Evolutionary conservation across 2,797 vertebrate species (phyloP).

Genomic region (Myotis daubentonii): DNA sequence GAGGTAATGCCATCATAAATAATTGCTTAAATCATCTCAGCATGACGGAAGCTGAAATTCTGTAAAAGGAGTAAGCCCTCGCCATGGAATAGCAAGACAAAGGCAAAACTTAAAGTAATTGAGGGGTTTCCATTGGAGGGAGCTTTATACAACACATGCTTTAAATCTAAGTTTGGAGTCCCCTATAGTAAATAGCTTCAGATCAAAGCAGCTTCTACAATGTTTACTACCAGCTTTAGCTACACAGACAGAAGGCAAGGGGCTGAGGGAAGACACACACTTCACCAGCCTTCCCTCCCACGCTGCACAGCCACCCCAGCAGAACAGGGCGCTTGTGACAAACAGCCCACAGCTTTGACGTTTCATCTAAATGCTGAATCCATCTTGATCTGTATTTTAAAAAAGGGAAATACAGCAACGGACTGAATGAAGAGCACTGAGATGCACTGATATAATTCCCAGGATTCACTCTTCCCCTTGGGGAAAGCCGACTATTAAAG

Average conservation of each 20-base stretch:
- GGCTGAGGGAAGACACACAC: conserved; percentile 80
- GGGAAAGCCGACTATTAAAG: conserved; percentile 76
- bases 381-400: conserved; percentile 65
- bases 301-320: conserved; percentile 54
- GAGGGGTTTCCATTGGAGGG: conserved; percentile 79
- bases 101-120: conserved; percentile 83
- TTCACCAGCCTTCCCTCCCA: conserved; percentile 73
- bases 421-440: conserved; percentile 81
- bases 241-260: conserved; percentile 81
- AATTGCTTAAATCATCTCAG: conserved; percentile 82
- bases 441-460: conserved; percentile 76
- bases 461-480: conserved; percentile 78
- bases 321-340: conserved; percentile 76
- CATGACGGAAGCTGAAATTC: conserved; percentile 74
- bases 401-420: conserved; percentile 75
- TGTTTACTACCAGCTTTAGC: conserved; percentile 72
- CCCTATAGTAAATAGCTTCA: conserved; percentile 77
- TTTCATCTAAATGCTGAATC: conserved; percentile 80
- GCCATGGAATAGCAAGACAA: conserved; percentile 79
- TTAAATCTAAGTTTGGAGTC: conserved; percentile 79
- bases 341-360: conserved; percentile 79
- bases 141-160: conserved; percentile 74
- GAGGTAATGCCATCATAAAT: conserved; percentile 86
- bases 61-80: conserved; percentile 68
- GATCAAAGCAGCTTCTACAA: conserved; percentile 79